phyloP scores from a whole-genome alignment of 2,888 invertebrate genomes.

The Micoletzkya japonica region DNA sequence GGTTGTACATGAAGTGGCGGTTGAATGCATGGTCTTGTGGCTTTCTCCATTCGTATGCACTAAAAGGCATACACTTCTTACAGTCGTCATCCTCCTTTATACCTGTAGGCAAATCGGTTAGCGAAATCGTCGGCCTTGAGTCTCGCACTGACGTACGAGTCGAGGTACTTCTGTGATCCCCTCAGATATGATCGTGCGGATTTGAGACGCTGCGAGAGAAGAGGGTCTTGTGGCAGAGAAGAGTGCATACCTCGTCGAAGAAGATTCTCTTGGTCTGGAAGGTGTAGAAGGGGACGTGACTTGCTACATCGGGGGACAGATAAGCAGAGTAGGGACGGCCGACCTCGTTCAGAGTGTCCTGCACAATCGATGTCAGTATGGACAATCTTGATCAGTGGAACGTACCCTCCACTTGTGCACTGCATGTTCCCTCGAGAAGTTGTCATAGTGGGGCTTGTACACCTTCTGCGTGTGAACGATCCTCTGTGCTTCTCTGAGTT shows the following conservation, averaged over 20 bases:
- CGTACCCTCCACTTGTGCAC: slow-evolving; percentile 10
- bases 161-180: slow-evolving; percentile 59
- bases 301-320: slow-evolving; percentile 28
- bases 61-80: not conserved
- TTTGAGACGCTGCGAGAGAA: slow-evolving; percentile 30
- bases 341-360: slow-evolving; percentile 57
- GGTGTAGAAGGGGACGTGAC: slow-evolving; percentile 61
- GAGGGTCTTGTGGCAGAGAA: not conserved
- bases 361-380: not conserved
- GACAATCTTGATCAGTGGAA: not conserved
- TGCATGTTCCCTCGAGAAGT: slow-evolving; percentile 33
- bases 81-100: not conserved
- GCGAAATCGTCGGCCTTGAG: slow-evolving; percentile 61
- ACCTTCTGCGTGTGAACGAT: slow-evolving; percentile 61
- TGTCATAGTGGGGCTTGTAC: slow-evolving; percentile 60
- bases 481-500: slow-evolving; percentile 55
- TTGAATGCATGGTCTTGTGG: slow-evolving; percentile 62
- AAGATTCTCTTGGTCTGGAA: slow-evolving; percentile 62
- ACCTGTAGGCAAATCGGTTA: slow-evolving; percentile 58
- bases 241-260: slow-evolving; percentile 50
- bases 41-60: slow-evolving; percentile 62
- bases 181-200: slow-evolving; percentile 49
- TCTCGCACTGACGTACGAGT: slow-evolving; percentile 57
- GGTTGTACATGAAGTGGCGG: slow-evolving; percentile 57
- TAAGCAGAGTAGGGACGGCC: slow-evolving; percentile 37